phyloP scores from a whole-genome alignment of 1,140 invertebrate genomes.

The Wiebesia pumilae region DNA sequence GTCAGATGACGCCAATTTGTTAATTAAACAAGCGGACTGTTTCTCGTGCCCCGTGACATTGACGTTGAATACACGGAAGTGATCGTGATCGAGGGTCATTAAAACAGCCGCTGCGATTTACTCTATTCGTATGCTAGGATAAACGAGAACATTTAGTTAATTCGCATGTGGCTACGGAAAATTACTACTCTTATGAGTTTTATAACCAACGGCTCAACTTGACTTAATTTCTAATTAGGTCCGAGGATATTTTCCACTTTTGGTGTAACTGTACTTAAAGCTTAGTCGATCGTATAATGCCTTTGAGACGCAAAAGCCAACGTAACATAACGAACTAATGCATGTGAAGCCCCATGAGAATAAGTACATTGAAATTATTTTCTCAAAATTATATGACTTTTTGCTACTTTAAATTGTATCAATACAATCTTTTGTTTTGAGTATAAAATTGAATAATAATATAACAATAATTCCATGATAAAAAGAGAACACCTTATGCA shows the following conservation, averaged over 20 bases:
- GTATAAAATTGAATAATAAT: too few species aligned
- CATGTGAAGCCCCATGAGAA: too few species aligned
- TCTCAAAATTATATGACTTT: too few species aligned
- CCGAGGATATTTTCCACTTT: not conserved
- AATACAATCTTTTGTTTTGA: too few species aligned
- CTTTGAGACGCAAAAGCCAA: too few species aligned
- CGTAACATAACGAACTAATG: too few species aligned
- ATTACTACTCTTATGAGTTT: not conserved
- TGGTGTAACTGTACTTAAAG: not conserved
- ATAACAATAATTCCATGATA: too few species aligned
- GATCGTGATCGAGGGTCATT: slow-evolving; percentile 32
- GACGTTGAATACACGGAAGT: not conserved
- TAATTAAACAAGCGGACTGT: slow-evolving; percentile 55
- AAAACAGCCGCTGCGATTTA: slow-evolving; percentile 13
- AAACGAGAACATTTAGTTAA: not conserved
- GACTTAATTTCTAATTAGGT: not conserved
- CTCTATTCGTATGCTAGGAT: not conserved
- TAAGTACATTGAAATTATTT: too few species aligned
- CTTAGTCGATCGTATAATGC: too few species aligned
- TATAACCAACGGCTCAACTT: not conserved
- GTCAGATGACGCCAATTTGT: slow-evolving; percentile 57
- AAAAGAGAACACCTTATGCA: too few species aligned
- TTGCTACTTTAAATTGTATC: too few species aligned
- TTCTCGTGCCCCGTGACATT: not conserved
- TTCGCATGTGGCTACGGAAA: not conserved